Percentiles rank a stretch among this genome's conserved stretches.
These are phyloP conservation scores for Thelaira solivaga DNA, from an alignment of 2,888 invertebrate genomes.

Conservation along the genomic window DNA sequence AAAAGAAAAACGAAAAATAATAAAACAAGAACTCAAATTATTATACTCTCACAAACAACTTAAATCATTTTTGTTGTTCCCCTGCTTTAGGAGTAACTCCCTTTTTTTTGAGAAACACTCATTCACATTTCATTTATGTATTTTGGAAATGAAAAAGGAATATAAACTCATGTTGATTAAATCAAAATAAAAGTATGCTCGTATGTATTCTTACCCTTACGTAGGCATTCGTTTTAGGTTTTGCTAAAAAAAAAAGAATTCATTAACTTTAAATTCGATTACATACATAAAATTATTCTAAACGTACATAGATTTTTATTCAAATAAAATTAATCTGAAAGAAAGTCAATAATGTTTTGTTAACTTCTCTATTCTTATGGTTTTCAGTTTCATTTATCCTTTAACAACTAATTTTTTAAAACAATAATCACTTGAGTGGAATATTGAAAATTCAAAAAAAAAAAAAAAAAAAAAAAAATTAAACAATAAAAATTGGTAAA, in stretches of 20 bases:
- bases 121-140: slow-evolving; percentile 5
- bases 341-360: slow-evolving; percentile 62
- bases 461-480: too few species aligned
- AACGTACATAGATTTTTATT: slow-evolving; percentile 12
- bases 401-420: neutral
- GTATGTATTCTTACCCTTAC: neutral
- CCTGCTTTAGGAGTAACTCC: slow-evolving; percentile 38
- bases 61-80: slow-evolving; percentile 23
- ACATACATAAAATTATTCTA: slow-evolving; percentile 20
- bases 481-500: too few species aligned
- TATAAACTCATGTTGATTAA: neutral
- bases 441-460: too few species aligned
- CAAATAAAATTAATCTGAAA: slow-evolving; percentile 39
- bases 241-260: neutral
- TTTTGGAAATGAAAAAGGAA: slow-evolving; percentile 48
- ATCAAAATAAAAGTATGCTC: neutral
- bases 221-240: neutral
- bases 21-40: neutral
- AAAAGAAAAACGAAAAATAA: neutral
- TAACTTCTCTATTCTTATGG: slow-evolving; percentile 21
- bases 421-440: too few species aligned
- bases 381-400: neutral
- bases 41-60: slow-evolving; percentile 62
- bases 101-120: neutral
- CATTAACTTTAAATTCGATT: slow-evolving; percentile 15